Evolutionary conservation across 2,888 invertebrate species (phyloP).

Genomic region (Nomada hirtipes): DNA sequence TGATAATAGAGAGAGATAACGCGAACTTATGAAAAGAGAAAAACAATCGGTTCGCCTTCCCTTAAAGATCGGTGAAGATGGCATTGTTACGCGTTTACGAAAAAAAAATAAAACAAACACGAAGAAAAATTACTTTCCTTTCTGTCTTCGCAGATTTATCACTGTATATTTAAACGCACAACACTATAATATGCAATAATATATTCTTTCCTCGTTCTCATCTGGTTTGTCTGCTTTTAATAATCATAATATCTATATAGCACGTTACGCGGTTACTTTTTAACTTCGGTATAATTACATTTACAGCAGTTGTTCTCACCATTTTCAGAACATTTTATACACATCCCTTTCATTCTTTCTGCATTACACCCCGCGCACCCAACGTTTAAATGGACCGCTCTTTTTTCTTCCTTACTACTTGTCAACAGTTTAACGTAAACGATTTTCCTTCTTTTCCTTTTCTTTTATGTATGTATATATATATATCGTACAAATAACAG

Average conservation of each 20-base stretch:
- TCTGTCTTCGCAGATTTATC: constrained; percentile 67
- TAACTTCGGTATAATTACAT: constrained; percentile 66
- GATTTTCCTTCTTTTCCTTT: constrained; percentile 27
- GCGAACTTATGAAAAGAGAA: constrained; percentile 47
- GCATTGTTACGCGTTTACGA: constrained; percentile 78
- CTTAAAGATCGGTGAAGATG: constrained; percentile 78
- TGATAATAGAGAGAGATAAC: constrained; percentile 30
- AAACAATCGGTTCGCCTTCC: constrained; percentile 63
- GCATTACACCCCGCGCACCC: constrained; percentile 22
- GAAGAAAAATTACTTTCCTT: constrained; percentile 70
- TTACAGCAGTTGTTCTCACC: constrained; percentile 70
- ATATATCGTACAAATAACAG: constrained; percentile 77
- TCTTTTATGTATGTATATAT: constrained; percentile 32
- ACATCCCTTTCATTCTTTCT: constrained; percentile 63
- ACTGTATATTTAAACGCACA: constrained; percentile 65
- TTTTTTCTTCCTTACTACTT: neutral
- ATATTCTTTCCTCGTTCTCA: constrained; percentile 16
- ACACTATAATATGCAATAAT: constrained; percentile 55
- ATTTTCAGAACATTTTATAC: constrained; percentile 30
- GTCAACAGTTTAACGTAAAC: constrained; percentile 72
- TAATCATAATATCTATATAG: constrained; percentile 56
- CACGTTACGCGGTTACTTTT: constrained; percentile 50
- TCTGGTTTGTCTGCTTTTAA: constrained; percentile 21
- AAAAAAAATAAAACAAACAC: neutral
- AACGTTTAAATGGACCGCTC: constrained; percentile 15